Conservation (phyloP, 92 coral and sea anemone species). For the Paramuricea clavata region DNA sequence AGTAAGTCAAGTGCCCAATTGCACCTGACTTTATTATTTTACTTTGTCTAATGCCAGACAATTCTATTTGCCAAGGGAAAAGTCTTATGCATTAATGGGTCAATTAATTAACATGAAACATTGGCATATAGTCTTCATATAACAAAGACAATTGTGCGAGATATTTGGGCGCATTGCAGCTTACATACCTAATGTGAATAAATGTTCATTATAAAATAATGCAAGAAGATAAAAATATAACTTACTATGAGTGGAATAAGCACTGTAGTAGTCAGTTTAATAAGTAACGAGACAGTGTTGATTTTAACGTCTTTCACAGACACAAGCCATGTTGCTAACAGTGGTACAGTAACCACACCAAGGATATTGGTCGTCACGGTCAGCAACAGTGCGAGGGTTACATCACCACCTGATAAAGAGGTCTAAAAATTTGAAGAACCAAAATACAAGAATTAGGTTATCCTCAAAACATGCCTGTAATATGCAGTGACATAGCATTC, state of each 20-base stretch:
- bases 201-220: neutral
- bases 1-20: no score
- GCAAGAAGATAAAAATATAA: no score
- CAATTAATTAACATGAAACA: no score
- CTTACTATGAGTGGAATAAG: conserved; percentile 91
- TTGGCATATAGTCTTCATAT: no score
- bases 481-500: no score
- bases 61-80: no score
- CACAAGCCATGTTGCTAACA: conserved; percentile 87
- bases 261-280: conserved; percentile 83
- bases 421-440: conserved; percentile 55
- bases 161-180: neutral
- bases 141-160: no score
- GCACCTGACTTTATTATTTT: no score
- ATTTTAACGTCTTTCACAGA: conserved; percentile 78
- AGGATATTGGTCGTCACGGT: conserved; percentile 87
- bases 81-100: no score
- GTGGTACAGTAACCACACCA: conserved; percentile 85
- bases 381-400: conserved; percentile 84
- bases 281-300: conserved; percentile 72
- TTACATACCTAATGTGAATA: neutral
- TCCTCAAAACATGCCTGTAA: neutral
- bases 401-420: conserved; percentile 90
- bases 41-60: no score
- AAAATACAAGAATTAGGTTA: neutral